Evolutionary conservation across 2,888 invertebrate species (phyloP).

Genomic region (Heliconius hortense): DNA sequence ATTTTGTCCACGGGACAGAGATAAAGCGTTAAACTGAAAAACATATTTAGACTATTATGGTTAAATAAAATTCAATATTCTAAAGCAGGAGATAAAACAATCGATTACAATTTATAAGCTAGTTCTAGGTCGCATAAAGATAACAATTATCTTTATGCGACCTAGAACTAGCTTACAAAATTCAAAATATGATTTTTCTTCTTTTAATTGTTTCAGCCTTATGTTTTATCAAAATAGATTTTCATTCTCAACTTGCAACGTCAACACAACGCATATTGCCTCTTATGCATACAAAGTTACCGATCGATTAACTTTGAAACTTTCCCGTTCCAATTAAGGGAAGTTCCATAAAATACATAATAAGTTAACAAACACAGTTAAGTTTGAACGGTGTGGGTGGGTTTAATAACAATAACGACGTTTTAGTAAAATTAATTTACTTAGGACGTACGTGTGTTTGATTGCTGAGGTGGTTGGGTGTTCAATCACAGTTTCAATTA

Average conservation of each 20-base stretch:
- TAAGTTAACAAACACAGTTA: conserved; percentile 16
- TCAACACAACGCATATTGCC: conserved; percentile 13
- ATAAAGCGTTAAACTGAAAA: no score
- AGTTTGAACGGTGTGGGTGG: neutral
- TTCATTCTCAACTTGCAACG: neutral
- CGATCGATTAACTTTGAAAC: conserved; percentile 31
- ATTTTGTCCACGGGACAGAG: no score
- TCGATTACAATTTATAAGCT: no score
- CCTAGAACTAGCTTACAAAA: no score
- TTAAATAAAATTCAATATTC: no score
- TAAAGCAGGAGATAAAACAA: no score
- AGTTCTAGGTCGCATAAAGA: no score
- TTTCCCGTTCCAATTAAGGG: conserved; percentile 30
- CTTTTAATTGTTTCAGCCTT: neutral
- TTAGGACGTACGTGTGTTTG: neutral
- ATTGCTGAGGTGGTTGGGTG: no score
- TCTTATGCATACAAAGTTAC: conserved; percentile 23
- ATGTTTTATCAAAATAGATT: neutral
- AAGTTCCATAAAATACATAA: conserved; percentile 15
- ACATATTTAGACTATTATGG: no score
- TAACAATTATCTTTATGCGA: no score
- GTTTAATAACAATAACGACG: conserved; percentile 6
- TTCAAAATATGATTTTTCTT: no score
- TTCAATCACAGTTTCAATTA: no score
- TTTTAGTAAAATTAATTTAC: neutral